phyloP scores from a whole-genome alignment of 2,113 vertebrate species.

The Ciconia stormi region DNA sequence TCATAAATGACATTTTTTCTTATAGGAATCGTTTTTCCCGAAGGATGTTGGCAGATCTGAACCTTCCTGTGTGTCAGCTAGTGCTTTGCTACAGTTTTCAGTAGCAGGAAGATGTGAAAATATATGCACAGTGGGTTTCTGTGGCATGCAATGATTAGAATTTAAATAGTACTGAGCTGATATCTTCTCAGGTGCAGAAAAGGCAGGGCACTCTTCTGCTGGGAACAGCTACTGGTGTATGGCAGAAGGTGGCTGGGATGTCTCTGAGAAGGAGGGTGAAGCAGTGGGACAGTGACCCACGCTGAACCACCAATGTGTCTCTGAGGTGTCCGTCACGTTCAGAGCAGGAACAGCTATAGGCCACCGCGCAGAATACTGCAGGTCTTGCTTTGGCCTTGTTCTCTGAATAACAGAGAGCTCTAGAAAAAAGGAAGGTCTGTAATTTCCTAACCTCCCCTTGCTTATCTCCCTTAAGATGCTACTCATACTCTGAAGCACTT shows the following conservation, averaged over 20 bases:
- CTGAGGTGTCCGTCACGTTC: background rate
- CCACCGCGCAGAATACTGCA: background rate
- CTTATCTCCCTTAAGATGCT: background rate
- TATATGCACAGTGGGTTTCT: background rate
- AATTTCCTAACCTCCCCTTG: background rate
- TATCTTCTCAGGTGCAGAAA: background rate
- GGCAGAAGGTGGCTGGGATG: background rate
- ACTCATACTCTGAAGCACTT: background rate
- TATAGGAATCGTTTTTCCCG: background rate
- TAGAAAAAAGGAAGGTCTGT: background rate
- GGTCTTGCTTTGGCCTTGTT: background rate
- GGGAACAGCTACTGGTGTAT: background rate
- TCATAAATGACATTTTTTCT: constrained; percentile 24
- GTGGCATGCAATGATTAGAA: background rate
- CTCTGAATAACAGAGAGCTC: background rate
- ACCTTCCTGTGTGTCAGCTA: constrained; percentile 32
- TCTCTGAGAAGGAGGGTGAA: background rate
- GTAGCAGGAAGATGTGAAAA: constrained; percentile 5
- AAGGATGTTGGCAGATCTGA: constrained; percentile 39
- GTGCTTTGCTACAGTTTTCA: background rate
- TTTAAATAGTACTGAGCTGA: background rate
- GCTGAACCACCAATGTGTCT: background rate
- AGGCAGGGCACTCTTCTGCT: background rate
- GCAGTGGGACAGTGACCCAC: background rate
- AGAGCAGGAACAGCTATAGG: background rate